Evolutionary conservation across 1,140 invertebrate species (phyloP).

Genomic region (Triops longicaudatus): DNA sequence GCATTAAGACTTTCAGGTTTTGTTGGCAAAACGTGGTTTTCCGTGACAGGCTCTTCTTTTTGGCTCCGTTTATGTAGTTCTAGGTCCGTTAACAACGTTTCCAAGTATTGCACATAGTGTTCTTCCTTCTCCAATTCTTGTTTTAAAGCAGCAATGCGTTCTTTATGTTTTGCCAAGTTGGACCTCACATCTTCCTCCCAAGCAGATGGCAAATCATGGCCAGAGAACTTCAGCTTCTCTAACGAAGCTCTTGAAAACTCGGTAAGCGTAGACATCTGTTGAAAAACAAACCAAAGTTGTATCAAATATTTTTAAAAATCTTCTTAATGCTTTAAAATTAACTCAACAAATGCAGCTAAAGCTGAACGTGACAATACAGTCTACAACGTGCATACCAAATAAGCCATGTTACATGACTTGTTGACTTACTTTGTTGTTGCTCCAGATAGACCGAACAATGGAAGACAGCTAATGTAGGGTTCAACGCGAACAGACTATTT

Average conservation of each 20-base stretch:
- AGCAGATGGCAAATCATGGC: slow-evolving; percentile 73
- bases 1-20: slow-evolving; percentile 30
- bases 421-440: no score
- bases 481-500: no score
- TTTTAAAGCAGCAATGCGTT: slow-evolving; percentile 59
- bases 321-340: background rate
- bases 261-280: slow-evolving; percentile 71
- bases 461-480: no score
- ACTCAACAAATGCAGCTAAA: background rate
- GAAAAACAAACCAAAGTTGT: background rate
- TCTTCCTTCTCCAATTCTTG: slow-evolving; percentile 81
- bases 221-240: slow-evolving; percentile 77
- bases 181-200: slow-evolving; percentile 84
- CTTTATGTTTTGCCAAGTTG: slow-evolving; percentile 76
- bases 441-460: no score
- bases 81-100: slow-evolving; percentile 54
- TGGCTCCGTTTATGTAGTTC: slow-evolving; percentile 49
- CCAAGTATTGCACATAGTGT: slow-evolving; percentile 80
- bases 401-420: no score
- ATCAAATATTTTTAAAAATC: background rate
- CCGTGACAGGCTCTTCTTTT: slow-evolving; percentile 51
- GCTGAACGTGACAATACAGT: no score
- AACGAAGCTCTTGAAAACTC: slow-evolving; percentile 81
- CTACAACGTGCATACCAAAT: no score
- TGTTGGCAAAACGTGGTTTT: background rate